These are phyloP conservation scores for Scarus forsteni DNA, from an alignment of 2,797 vertebrate species.

Conservation along the genomic window DNA sequence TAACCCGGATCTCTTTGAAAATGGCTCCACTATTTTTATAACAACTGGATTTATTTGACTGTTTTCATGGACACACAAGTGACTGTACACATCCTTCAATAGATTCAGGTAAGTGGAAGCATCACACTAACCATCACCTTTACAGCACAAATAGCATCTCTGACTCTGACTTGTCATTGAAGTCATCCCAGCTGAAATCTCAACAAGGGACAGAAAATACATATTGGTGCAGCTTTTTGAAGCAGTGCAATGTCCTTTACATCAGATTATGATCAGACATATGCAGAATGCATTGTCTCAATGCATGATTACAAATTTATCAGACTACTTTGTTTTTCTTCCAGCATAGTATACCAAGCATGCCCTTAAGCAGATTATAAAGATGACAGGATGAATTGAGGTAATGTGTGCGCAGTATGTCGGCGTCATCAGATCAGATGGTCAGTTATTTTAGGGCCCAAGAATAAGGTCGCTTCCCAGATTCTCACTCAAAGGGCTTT, in stretches of 20 bases:
- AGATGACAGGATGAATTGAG: conserved; percentile 42
- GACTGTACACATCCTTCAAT: conserved; percentile 27
- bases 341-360: not conserved
- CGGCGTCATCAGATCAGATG: conserved; percentile 76
- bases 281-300: not conserved
- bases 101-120: conserved; percentile 70
- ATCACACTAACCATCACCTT: not conserved
- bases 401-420: conserved; percentile 59
- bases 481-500: conserved; percentile 31
- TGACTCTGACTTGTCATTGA: not conserved
- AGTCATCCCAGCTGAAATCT: conserved; percentile 3
- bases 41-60: conserved; percentile 47
- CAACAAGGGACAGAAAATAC: not conserved
- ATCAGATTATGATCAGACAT: not conserved
- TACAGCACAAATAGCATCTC: conserved; percentile 2
- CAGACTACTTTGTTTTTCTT: not conserved
- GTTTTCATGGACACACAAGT: conserved; percentile 48
- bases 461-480: conserved; percentile 77
- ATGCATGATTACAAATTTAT: not conserved
- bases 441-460: conserved; percentile 79
- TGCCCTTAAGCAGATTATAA: conserved; percentile 21
- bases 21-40: conserved; percentile 22
- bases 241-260: not conserved
- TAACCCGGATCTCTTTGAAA: conserved; percentile 22
- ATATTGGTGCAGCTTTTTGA: conserved; percentile 5